Evolutionary conservation across 92 coral and sea anemone genomes (phyloP), one percentile per base, ranked within the genome.

Genomic region (Epizoanthus scotinus): DNA sequence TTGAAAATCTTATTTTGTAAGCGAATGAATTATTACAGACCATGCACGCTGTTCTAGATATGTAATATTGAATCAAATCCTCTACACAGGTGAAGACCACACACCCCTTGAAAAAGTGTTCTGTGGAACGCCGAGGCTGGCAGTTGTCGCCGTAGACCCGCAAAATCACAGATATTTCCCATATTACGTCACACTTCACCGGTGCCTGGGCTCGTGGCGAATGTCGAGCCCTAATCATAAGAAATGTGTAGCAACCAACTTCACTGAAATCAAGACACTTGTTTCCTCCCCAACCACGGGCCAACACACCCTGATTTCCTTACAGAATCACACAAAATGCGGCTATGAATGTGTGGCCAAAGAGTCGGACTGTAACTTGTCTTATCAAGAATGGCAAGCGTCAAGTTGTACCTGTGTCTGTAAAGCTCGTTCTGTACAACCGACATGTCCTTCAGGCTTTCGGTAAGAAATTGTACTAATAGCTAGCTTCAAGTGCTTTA

Each of bases 301-400:
- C 26, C 0, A 2, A 4, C 0, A 0, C 1, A 25, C 28, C 8
- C 0, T 0, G 0, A 17, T 71, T 2, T 17, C 6, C 44, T 47
- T 71, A 3, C 42, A 28, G 78, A 71, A 71, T 24, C 63, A 71
- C 40, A 71, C 78, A 21, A 71, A 40, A 10, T 71, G 78, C 52
- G 20, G 29, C 47, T 31, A 1, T 3, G 78, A 71, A 71, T 71
- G 78, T 71, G 78, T 52, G 19, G 29, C 2, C 36, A 50, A 71
- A 19, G 78, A 55, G 18, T 71, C 78, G 18, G 19, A 34, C 24
- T 71, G 78, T 5, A 44, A 71, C 19, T 18, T n/a, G 38, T 28
- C 25, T 13, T 0, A 14, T 7, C 59, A 71, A 47, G 8, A 9
- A 5, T 71, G 34, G 36, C 21, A 71, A 44, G 36, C 28, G 19